These are phyloP conservation scores for Ferrisia virgata DNA, from an alignment of 2,888 invertebrate genomes.

Conservation along the genomic window DNA sequence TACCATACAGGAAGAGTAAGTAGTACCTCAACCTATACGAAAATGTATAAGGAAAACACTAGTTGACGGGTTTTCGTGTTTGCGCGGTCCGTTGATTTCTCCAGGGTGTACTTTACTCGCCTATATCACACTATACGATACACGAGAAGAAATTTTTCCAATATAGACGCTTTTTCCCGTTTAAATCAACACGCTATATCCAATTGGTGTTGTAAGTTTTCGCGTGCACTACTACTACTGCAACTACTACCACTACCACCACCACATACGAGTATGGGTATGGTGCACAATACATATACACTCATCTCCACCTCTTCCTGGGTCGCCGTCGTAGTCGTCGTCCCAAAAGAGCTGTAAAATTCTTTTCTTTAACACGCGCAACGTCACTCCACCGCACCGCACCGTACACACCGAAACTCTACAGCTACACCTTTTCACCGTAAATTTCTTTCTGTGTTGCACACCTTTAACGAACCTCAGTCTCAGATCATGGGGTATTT, in stretches of 20 bases:
- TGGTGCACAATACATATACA: neutral
- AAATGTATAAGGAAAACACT: conserved; percentile 1
- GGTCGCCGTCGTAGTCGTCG: neutral
- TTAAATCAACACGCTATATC: conserved; percentile 41
- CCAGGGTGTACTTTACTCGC: conserved; percentile 41
- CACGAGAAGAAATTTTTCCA: conserved; percentile 32
- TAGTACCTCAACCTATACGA: too few relatives aligned
- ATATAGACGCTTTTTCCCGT: conserved; percentile 37
- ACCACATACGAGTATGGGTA: too few relatives aligned
- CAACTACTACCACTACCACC: too few relatives aligned
- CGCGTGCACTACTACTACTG: too few relatives aligned
- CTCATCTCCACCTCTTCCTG: neutral
- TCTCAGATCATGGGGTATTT: neutral
- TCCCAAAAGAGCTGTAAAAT: conserved; percentile 14
- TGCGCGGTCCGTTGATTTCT: conserved; percentile 40
- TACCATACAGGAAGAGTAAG: too few relatives aligned
- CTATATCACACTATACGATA: conserved; percentile 24
- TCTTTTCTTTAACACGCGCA: neutral
- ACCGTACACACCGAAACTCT: too few relatives aligned
- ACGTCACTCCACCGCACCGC: neutral
- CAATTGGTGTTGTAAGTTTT: conserved; percentile 8
- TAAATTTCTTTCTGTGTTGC: neutral
- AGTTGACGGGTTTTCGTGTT: conserved; percentile 17
- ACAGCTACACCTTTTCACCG: too few relatives aligned
- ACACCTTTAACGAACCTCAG: neutral